A percentile compares a stretch with the other conserved stretches of the same genome.
These are phyloP conservation scores for Scaptomyza reducta DNA, from an alignment of 2,888 invertebrate species.

Conservation along the genomic window DNA sequence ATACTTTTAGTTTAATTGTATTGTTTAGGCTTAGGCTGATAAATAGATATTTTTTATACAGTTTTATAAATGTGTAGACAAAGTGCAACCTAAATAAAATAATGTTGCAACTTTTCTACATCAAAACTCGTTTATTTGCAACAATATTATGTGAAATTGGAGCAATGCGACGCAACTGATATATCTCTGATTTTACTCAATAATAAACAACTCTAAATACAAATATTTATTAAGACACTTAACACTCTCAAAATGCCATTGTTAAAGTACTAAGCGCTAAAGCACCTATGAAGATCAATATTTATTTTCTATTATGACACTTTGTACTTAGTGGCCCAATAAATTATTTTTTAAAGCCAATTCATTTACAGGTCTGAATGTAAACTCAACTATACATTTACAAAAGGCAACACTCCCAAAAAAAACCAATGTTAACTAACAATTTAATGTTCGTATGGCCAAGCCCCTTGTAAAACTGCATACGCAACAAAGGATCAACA, in stretches of 20 bases:
- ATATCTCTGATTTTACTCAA: not conserved
- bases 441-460: conserved; percentile 8
- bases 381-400: too few species aligned
- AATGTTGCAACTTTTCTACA: not conserved
- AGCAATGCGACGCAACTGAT: not conserved
- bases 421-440: conserved; percentile 10
- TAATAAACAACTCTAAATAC: not conserved
- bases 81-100: too few species aligned
- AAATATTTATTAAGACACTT: conserved; percentile 6
- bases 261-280: not conserved
- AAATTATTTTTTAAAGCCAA: not conserved
- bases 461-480: conserved; percentile 11
- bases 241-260: not conserved
- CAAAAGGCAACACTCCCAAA: not conserved
- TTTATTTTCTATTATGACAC: conserved; percentile 1
- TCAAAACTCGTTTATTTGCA: too few species aligned
- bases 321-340: not conserved
- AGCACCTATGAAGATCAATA: not conserved
- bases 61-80: too few species aligned
- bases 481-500: conserved; percentile 75
- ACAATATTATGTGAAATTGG: not conserved
- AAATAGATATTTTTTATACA: too few species aligned
- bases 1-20: too few species aligned
- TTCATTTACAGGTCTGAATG: not conserved
- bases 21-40: too few species aligned